These are phyloP conservation scores for Bradypodion pumilum DNA, from an alignment of 2,797 vertebrate genomes.

Conservation along the genomic window DNA sequence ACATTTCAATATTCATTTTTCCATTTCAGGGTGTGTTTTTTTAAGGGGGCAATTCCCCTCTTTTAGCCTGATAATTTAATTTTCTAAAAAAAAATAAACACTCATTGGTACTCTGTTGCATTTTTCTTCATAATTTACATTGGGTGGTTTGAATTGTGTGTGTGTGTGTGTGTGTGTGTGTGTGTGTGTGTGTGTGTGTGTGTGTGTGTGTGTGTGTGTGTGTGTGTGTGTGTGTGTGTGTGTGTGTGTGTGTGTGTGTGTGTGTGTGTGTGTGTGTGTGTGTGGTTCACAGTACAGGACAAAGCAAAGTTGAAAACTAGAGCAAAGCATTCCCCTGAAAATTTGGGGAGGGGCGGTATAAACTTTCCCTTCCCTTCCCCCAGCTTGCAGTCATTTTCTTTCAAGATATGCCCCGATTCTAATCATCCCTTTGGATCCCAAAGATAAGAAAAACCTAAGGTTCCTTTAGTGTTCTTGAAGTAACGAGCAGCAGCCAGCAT, in stretches of 20 bases:
- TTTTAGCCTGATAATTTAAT: constrained; percentile 67
- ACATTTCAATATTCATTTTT: constrained; percentile 77
- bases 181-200: no score
- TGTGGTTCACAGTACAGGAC: not conserved
- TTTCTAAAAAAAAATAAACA: constrained; percentile 64
- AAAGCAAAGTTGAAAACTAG: not conserved
- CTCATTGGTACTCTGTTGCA: constrained; percentile 61
- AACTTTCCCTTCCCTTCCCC: not conserved
- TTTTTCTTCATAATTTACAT: constrained; percentile 35
- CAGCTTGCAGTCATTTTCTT: not conserved
- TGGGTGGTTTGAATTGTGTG: not conserved
- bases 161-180: no score
- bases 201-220: no score
- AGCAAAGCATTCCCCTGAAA: not conserved
- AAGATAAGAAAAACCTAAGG: not conserved
- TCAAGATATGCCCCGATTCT: not conserved
- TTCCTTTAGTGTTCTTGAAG: no score
- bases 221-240: no score
- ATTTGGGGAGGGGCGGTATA: not conserved
- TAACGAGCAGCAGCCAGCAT: no score
- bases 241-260: no score
- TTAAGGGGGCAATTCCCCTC: constrained; percentile 64
- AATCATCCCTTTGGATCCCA: not conserved
- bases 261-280: no score
- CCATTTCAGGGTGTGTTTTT: constrained; percentile 68